A percentile compares a stretch with the other conserved stretches of the same genome.
Conservation (phyloP, 1,140 invertebrate genomes). For the Pogonomyrmex barbatus region DNA sequence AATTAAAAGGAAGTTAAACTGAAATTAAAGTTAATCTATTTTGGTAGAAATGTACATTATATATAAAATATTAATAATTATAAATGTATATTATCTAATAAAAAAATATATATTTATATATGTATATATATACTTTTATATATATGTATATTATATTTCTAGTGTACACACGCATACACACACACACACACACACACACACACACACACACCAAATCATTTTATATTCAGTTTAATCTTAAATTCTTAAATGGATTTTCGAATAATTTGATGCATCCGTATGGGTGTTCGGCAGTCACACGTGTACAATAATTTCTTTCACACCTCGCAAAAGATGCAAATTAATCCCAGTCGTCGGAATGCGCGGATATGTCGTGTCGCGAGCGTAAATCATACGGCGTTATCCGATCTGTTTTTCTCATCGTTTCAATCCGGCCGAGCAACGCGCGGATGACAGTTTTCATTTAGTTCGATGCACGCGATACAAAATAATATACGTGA, state of each 20-base stretch:
- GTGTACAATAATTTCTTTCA: constrained; percentile 46
- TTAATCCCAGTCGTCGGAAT: constrained; percentile 56
- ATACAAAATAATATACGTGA: constrained; percentile 50
- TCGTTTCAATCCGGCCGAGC: constrained; percentile 46
- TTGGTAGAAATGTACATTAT: too few relatives aligned
- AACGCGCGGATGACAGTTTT: constrained; percentile 52
- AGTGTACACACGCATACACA: too few relatives aligned
- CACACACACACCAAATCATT: neutral
- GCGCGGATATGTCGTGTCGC: neutral
- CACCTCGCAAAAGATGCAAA: constrained; percentile 67
- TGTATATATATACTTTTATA: too few relatives aligned
- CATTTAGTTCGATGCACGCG: constrained; percentile 37
- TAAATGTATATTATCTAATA: too few relatives aligned
- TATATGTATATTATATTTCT: too few relatives aligned
- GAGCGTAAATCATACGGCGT: constrained; percentile 59
- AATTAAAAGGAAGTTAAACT: too few relatives aligned
- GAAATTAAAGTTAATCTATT: too few relatives aligned
- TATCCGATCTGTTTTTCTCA: constrained; percentile 59
- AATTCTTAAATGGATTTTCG: neutral
- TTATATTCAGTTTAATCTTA: neutral
- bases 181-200: too few relatives aligned
- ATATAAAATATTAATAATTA: too few relatives aligned
- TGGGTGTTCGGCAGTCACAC: neutral
- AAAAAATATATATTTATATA: too few relatives aligned
- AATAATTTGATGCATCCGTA: neutral